Evolutionary conservation across 2,888 invertebrate species (phyloP), one percentile per base, ranked within the genome.

Genomic region (Amitus sp.): DNA sequence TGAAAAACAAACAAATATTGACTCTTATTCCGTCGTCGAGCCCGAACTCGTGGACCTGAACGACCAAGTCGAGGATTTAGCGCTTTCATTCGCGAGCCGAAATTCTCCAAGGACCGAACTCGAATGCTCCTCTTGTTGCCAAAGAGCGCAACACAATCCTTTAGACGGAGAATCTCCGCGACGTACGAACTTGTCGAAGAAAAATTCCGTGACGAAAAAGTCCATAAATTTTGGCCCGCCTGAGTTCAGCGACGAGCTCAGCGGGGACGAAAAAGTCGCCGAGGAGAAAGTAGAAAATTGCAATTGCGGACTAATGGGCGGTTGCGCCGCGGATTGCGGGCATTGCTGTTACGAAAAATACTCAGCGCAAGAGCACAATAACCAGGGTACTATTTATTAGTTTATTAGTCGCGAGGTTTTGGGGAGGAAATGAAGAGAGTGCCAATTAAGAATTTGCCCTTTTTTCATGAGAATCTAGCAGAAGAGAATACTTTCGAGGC

Each of bases 401-500:
- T n/a, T n/a, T n/a, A n/a, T n/a, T n/a, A n/a, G n/a, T n/a, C n/a
- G 7, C 15, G 17, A 13, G 7, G 15, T 15, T 39, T 2, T 15
- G 12, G 34, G 13, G 34, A n/a, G n/a, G 4, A 2, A 9, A 34
- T 9, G 23, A 7, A 7, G 23, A 23, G 23, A 23, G 3, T n/a
- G 12, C 33, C 2, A 9, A 42, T 42, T 42, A 42, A 43, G 15
- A 43, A 43, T 23, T 10, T 23, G 23, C 12, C 7, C 2, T 43
- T 23, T 20, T 43, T 23, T 43, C 23, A 43, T 13, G 43, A 43
- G 43, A 43, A 43, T 43, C 23, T 43, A 13, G 43, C 18, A 43
- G 43, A 43, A 43, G 23, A 43, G 43, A 23, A 43, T 7, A 12
- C 23, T 43, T 20, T 27, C 12, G 42, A 12, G 19, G 19, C 42